Evolutionary conservation across 2,888 invertebrate species (phyloP).

Genomic region (Diadegma fenestrale): DNA sequence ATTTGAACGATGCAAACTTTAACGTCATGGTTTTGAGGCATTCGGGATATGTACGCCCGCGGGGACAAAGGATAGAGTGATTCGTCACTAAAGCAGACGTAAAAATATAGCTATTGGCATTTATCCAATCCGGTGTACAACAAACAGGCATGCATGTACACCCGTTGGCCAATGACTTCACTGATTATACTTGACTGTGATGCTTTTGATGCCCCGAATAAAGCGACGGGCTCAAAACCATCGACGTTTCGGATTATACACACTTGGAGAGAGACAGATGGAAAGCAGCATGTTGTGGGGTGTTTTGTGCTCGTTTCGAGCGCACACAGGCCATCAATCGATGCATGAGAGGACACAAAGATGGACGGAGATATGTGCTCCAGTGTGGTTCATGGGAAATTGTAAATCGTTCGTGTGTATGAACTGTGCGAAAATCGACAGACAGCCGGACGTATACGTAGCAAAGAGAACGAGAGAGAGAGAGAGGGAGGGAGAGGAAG

Average conservation of each 20-base stretch:
- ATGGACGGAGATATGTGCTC: constrained; percentile 25
- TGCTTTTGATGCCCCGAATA: constrained; percentile 28
- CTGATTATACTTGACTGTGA: constrained; percentile 29
- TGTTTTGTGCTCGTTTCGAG: constrained; percentile 52
- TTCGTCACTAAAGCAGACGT: constrained; percentile 8
- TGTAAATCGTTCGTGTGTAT: constrained; percentile 73
- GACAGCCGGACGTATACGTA: constrained; percentile 48
- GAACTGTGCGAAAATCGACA: constrained; percentile 73
- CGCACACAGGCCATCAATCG: constrained; percentile 36
- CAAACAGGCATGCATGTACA: neutral
- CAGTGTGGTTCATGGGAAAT: constrained; percentile 58
- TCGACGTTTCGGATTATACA: constrained; percentile 68
- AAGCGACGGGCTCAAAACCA: constrained; percentile 47
- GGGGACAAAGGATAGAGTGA: neutral
- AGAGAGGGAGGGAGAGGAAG: neutral
- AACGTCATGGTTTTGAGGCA: neutral
- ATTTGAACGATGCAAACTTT: no score
- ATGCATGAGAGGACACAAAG: constrained; percentile 53
- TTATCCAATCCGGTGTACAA: constrained; percentile 1
- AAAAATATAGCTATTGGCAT: constrained; percentile 28
- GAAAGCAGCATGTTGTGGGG: constrained; percentile 23
- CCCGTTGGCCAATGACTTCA: constrained; percentile 25
- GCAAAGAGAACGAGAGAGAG: constrained; percentile 23
- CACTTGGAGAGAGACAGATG: constrained; percentile 24
- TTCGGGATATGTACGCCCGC: no score